phyloP scores from a whole-genome alignment of 2,113 vertebrate genomes.

The Diglossa brunneiventris region DNA sequence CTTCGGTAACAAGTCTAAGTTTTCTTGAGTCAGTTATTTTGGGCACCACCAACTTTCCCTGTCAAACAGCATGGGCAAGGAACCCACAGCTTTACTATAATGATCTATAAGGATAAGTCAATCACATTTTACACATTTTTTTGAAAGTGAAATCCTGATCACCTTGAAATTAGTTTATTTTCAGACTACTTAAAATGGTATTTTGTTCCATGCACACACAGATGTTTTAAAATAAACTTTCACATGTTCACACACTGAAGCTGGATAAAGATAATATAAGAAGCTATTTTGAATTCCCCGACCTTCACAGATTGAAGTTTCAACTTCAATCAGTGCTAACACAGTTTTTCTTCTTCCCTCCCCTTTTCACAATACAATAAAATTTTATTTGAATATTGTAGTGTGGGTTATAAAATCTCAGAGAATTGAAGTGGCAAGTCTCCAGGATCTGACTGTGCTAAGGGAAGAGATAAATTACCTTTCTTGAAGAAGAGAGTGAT shows the following conservation, averaged over 20 bases:
- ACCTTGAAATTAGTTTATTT: slow-evolving; percentile 2
- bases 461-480: slow-evolving; percentile 52
- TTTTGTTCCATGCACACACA: background rate
- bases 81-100: background rate
- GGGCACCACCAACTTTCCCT: background rate
- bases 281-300: slow-evolving; percentile 15
- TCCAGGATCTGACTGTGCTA: slow-evolving; percentile 46
- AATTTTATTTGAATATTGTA: slow-evolving; percentile 50
- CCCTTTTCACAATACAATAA: slow-evolving; percentile 25
- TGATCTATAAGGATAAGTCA: background rate
- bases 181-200: background rate
- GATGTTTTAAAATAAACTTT: background rate
- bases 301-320: slow-evolving; percentile 16
- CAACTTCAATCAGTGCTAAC: slow-evolving; percentile 29
- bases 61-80: background rate
- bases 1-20: background rate
- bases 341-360: background rate
- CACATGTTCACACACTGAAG: background rate
- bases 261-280: background rate
- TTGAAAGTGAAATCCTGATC: background rate
- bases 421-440: slow-evolving; percentile 46
- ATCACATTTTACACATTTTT: background rate
- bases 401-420: slow-evolving; percentile 22
- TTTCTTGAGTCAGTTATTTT: background rate
- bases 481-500: slow-evolving; percentile 28